These are phyloP conservation scores for Falcunculus frontatus DNA, from an alignment of 2,113 vertebrate species.

Conservation along the genomic window DNA sequence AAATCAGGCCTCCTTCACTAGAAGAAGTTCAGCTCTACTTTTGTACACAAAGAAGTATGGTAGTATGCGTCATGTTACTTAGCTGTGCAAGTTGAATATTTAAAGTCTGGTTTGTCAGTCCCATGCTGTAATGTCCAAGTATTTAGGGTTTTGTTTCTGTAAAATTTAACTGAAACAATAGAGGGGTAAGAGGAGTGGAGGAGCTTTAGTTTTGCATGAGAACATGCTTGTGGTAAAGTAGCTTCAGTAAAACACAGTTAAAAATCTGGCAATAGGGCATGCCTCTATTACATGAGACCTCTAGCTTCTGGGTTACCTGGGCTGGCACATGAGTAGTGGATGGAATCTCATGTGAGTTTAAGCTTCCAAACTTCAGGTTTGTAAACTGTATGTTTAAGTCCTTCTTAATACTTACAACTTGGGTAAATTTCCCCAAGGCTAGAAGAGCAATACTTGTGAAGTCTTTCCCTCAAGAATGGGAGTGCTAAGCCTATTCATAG, in stretches of 20 bases:
- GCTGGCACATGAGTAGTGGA: fast-evolving
- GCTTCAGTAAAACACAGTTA: background rate
- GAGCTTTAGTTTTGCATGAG: background rate
- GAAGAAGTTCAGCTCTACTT: background rate
- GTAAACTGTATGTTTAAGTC: background rate
- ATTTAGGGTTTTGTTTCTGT: background rate
- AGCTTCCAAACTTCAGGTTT: background rate
- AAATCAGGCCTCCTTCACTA: background rate
- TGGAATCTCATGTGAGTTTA: background rate
- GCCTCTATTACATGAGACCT: background rate
- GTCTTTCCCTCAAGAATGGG: background rate
- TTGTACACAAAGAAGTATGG: background rate
- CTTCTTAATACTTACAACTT: background rate
- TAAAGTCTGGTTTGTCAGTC: background rate
- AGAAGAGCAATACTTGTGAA: background rate
- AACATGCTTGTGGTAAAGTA: background rate
- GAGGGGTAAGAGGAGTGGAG: background rate
- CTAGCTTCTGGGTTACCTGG: background rate
- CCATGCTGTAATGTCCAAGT: background rate
- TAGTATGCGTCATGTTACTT: fast-evolving
- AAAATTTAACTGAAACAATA: background rate
- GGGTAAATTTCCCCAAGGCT: background rate
- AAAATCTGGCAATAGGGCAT: background rate
- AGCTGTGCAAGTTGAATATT: background rate
- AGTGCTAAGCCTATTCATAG: background rate